These are phyloP conservation scores for Cyprinodon tularosa DNA, from an alignment of 2,113 vertebrate genomes.

Conservation along the genomic window DNA sequence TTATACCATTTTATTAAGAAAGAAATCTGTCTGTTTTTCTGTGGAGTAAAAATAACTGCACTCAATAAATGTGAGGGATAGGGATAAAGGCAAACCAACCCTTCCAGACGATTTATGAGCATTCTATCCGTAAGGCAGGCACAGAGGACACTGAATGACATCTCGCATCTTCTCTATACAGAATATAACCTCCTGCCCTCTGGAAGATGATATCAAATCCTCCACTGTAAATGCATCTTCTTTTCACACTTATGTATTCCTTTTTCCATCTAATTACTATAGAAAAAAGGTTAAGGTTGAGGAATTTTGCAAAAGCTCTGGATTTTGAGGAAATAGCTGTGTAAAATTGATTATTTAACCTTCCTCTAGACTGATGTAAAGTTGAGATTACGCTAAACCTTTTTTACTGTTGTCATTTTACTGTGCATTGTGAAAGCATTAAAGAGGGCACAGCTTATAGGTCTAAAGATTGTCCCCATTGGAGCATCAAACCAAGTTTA, in stretches of 20 bases:
- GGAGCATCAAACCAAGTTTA: neutral
- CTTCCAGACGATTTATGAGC: neutral
- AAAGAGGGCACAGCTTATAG: neutral
- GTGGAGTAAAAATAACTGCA: neutral
- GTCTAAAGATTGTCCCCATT: neutral
- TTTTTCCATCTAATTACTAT: neutral
- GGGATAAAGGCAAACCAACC: neutral
- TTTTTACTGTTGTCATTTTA: neutral
- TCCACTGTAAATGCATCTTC: neutral
- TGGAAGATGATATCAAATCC: neutral
- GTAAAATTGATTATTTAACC: neutral
- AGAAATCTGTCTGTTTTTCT: neutral
- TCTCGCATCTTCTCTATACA: neutral
- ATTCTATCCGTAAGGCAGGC: neutral
- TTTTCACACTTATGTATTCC: neutral
- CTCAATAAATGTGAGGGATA: neutral
- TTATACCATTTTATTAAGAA: neutral
- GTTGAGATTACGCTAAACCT: neutral
- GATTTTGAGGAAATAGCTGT: neutral
- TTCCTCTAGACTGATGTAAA: neutral
- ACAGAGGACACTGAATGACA: neutral
- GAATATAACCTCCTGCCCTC: neutral
- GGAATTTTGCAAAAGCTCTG: neutral
- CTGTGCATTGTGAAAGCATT: neutral
- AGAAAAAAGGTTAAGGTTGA: neutral